Percentiles rank a stretch among this genome's conserved stretches.
phyloP scores from a whole-genome alignment of 35 echinoderm and acorn worm species.

The Lytechinus variegatus region DNA sequence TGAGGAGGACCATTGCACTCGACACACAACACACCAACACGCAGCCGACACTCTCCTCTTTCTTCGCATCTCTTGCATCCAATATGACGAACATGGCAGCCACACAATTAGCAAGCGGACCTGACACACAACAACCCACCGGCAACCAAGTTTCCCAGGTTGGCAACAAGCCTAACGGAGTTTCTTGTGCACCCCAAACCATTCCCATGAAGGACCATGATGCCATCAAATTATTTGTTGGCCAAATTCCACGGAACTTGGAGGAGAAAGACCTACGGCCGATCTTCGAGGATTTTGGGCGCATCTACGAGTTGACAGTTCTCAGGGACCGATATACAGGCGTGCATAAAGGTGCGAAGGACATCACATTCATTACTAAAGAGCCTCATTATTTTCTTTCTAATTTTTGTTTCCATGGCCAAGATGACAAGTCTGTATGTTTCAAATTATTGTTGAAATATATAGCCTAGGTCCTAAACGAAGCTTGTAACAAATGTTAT shows the following conservation, averaged over 20 bases:
- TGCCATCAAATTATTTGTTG: conserved; percentile 97
- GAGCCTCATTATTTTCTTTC: no score
- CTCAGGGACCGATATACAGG: conserved; percentile 92
- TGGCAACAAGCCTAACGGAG: conserved; percentile 64
- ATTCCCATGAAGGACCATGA: conserved; percentile 99
- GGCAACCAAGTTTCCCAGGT: conserved; percentile 57
- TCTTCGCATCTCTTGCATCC: conserved; percentile 16
- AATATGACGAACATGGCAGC: conserved; percentile 91
- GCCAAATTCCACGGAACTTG: conserved; percentile 96
- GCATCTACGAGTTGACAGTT: conserved; percentile 97
- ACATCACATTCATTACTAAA: background rate
- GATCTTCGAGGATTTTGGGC: conserved; percentile 89
- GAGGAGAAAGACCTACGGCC: conserved; percentile 96
- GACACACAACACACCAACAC: background rate
- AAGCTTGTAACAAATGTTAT: no score
- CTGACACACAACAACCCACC: conserved; percentile 69
- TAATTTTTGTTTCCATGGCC: no score
- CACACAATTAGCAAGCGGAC: conserved; percentile 72
- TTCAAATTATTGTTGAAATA: no score
- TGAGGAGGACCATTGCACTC: background rate
- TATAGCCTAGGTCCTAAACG: no score
- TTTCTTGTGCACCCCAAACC: conserved; percentile 78
- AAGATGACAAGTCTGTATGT: no score
- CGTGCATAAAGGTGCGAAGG: conserved; percentile 89
- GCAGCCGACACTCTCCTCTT: conserved; percentile 13